These are phyloP conservation scores for Chaitophorus viminalis DNA, from an alignment of 2,888 invertebrate genomes.

Conservation along the genomic window DNA sequence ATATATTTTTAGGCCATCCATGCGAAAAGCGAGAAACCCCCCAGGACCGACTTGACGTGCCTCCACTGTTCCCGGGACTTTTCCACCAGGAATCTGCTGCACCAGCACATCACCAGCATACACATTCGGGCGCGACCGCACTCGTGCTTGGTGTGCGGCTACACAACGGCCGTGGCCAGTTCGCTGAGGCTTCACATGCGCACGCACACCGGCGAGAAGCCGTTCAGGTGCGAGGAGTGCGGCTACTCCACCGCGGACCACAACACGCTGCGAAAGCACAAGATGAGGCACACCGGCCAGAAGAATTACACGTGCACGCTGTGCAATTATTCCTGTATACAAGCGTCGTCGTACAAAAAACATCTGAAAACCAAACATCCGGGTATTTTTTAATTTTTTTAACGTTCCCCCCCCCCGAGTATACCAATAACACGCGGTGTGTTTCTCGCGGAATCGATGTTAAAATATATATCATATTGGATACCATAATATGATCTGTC, in stretches of 20 bases:
- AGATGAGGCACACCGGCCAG: slow-evolving; percentile 79
- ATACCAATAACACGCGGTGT: no score
- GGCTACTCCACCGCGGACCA: slow-evolving; percentile 80
- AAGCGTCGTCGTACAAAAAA: slow-evolving; percentile 80
- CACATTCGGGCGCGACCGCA: slow-evolving; percentile 77
- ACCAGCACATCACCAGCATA: slow-evolving; percentile 72
- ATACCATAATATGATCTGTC: no score
- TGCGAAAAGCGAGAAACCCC: not conserved
- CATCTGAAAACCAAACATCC: slow-evolving; percentile 85
- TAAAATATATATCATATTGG: no score
- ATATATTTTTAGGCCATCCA: slow-evolving; percentile 47
- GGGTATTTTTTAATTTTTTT: slow-evolving; percentile 65
- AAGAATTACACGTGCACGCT: slow-evolving; percentile 81
- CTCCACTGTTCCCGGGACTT: slow-evolving; percentile 72
- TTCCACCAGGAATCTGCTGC: slow-evolving; percentile 70
- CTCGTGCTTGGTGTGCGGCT: slow-evolving; percentile 76
- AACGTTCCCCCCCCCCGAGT: no score
- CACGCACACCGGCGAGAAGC: slow-evolving; percentile 81
- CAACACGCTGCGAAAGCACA: slow-evolving; percentile 83
- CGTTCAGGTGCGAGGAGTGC: slow-evolving; percentile 81
- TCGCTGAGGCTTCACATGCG: slow-evolving; percentile 77
- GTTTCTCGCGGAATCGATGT: no score
- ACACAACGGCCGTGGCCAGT: slow-evolving; percentile 74
- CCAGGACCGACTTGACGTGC: not conserved
- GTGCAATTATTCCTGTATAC: slow-evolving; percentile 83